These are phyloP conservation scores for Carposina sasakii DNA, from an alignment of 1,140 invertebrate genomes.

Conservation along the genomic window DNA sequence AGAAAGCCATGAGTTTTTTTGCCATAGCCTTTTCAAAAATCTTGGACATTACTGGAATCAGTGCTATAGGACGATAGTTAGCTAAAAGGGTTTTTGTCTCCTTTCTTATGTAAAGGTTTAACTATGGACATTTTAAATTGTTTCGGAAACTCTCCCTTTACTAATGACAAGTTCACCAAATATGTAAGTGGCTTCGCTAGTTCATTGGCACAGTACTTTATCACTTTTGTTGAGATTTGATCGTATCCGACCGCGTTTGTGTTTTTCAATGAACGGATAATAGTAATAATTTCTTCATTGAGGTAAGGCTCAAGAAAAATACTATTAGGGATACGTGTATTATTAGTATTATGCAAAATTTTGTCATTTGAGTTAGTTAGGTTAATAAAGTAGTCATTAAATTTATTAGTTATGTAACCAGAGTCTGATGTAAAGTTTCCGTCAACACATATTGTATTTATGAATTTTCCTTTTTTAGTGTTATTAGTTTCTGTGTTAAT, in stretches of 20 bases:
- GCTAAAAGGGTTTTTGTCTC: not conserved
- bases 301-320: no score
- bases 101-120: slow-evolving; percentile 5
- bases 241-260: slow-evolving; percentile 5
- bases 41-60: slow-evolving; percentile 9
- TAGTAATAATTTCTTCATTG: slow-evolving; percentile 5
- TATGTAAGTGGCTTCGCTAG: not conserved
- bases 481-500: no score
- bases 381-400: no score
- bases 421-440: no score
- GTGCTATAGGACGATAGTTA: slow-evolving; percentile 8
- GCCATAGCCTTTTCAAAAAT: slow-evolving; percentile 9
- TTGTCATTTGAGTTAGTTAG: no score
- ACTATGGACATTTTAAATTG: not conserved
- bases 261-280: slow-evolving; percentile 2
- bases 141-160: not conserved
- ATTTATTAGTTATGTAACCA: no score
- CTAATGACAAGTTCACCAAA: slow-evolving; percentile 5
- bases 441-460: no score
- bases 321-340: no score
- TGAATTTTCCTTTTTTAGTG: no score
- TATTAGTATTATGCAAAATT: no score
- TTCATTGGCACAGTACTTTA: not conserved
- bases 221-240: slow-evolving; percentile 2
- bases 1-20: not conserved